phyloP scores from a whole-genome alignment of 2,888 invertebrate genomes.

The Temnothorax ravouxi region DNA sequence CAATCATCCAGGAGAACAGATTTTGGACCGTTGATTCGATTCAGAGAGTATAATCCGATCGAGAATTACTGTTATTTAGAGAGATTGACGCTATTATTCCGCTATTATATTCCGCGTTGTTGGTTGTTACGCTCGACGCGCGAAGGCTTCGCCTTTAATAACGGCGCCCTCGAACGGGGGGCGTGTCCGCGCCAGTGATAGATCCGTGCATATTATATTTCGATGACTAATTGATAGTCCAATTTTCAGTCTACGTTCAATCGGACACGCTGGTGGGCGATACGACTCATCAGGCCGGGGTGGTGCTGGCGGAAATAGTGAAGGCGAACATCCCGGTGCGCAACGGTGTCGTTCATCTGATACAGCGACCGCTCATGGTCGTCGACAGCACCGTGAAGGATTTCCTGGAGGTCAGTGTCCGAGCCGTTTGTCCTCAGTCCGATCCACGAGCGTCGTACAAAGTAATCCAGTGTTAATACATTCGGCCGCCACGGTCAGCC shows the following conservation, averaged over 20 bases:
- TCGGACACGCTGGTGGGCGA: constrained; percentile 94
- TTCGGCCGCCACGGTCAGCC: constrained; percentile 3
- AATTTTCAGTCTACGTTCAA: constrained; percentile 92
- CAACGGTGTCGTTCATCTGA: constrained; percentile 97
- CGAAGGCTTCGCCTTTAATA: background rate
- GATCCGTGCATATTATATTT: background rate
- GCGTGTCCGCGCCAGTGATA: too few relatives aligned
- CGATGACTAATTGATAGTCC: constrained; percentile 36
- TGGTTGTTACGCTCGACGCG: background rate
- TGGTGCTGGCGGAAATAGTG: constrained; percentile 95
- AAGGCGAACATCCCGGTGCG: constrained; percentile 96
- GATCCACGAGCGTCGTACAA: background rate
- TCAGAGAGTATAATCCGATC: background rate
- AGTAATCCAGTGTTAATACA: background rate
- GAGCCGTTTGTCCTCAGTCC: background rate
- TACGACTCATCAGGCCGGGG: constrained; percentile 92
- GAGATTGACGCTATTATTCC: background rate
- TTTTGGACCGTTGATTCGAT: background rate
- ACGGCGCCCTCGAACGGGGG: background rate
- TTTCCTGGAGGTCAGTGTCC: constrained; percentile 92
- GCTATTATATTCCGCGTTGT: background rate
- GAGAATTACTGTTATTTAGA: background rate
- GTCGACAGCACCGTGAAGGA: constrained; percentile 95
- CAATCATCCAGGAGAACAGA: background rate
- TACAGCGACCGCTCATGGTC: constrained; percentile 96